phyloP scores from a whole-genome alignment of 1,140 invertebrate species.

The Aethina tumida region DNA sequence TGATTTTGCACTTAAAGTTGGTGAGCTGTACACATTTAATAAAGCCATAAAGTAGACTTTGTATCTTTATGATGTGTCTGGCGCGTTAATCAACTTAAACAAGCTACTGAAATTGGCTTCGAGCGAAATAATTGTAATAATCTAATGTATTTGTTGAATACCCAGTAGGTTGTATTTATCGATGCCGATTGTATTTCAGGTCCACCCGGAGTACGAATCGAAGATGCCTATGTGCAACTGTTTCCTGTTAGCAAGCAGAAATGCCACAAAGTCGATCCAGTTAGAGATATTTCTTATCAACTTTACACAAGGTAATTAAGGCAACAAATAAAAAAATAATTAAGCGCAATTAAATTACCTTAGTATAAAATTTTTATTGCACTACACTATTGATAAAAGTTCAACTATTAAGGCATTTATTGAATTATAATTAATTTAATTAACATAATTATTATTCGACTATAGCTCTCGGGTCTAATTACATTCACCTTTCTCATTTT shows the following conservation, averaged over 20 bases:
- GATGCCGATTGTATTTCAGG: conserved; percentile 30
- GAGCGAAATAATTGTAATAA: not conserved
- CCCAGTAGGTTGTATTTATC: not conserved
- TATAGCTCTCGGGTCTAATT: too few species aligned
- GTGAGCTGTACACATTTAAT: too few species aligned
- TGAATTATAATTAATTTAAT: too few species aligned
- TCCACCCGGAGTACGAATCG: conserved; percentile 41
- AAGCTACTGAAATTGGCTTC: not conserved
- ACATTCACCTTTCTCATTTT: too few species aligned
- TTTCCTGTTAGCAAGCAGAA: conserved; percentile 42
- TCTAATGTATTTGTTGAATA: not conserved
- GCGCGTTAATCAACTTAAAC: not conserved
- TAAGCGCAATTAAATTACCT: too few species aligned
- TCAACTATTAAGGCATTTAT: conserved; percentile 2
- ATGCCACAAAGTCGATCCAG: conserved; percentile 39
- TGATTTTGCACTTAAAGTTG: too few species aligned
- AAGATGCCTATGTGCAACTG: conserved; percentile 41
- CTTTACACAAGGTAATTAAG: conserved; percentile 41
- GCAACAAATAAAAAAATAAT: not conserved
- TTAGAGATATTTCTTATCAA: conserved; percentile 39
- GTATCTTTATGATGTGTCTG: not conserved
- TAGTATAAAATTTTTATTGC: too few species aligned
- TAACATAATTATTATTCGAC: too few species aligned
- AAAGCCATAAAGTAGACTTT: too few species aligned
- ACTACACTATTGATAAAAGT: too few species aligned